A percentile compares a stretch with the other conserved stretches of the same genome.
phyloP scores from a whole-genome alignment of 2,797 vertebrate species.

The Diplodus sargus region DNA sequence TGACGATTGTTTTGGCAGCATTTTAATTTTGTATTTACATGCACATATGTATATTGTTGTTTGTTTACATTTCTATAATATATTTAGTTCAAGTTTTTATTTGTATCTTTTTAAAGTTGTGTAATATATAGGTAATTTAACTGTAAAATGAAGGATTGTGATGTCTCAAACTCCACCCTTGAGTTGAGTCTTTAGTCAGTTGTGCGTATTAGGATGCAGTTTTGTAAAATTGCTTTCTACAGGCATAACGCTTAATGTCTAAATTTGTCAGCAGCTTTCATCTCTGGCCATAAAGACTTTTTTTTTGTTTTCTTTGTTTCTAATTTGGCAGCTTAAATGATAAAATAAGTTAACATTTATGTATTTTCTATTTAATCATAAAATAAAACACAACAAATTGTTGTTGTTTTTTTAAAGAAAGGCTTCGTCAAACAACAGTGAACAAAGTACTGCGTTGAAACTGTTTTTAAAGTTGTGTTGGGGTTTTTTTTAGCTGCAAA shows the following conservation, averaged over 20 bases:
- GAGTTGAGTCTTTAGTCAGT: background rate
- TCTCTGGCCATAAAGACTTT: background rate
- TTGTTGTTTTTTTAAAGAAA: background rate
- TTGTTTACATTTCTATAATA: background rate
- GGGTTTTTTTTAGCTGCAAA: background rate
- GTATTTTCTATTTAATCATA: too few relatives aligned
- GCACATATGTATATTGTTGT: background rate
- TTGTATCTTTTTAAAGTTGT: background rate
- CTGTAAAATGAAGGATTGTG: background rate
- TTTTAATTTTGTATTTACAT: background rate
- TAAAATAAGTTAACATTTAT: background rate
- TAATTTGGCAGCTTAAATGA: background rate
- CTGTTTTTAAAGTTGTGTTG: background rate
- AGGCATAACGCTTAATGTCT: background rate
- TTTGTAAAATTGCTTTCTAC: background rate
- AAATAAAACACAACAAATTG: background rate
- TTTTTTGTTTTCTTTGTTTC: rapidly evolving
- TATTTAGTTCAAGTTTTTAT: background rate
- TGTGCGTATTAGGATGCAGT: background rate
- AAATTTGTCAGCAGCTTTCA: background rate
- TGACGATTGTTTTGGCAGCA: background rate
- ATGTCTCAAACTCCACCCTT: background rate
- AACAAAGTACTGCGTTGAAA: background rate
- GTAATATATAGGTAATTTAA: background rate
- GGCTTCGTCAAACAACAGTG: background rate